phyloP scores from a whole-genome alignment of 1,140 invertebrate genomes.

The Ceratitis capitata region DNA sequence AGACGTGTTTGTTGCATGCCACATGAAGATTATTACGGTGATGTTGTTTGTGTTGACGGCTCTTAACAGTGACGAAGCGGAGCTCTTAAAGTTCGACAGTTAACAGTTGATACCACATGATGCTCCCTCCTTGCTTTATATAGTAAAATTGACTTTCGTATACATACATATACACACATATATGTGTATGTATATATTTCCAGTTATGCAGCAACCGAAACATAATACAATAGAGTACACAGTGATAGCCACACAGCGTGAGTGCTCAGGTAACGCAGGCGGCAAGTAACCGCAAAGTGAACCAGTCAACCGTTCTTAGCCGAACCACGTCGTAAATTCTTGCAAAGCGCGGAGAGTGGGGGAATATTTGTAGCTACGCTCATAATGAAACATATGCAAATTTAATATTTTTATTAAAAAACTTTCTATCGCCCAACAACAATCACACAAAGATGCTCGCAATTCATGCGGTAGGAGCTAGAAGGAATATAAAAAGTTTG shows the following conservation, averaged over 20 bases:
- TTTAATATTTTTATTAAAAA: slow-evolving; percentile 58
- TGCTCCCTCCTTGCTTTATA: not conserved
- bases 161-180: not conserved
- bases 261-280: not conserved
- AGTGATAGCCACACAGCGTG: not conserved
- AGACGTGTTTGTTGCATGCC: slow-evolving; percentile 17
- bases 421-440: slow-evolving; percentile 45
- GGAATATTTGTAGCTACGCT: not conserved
- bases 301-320: not conserved
- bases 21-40: not conserved
- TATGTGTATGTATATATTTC: not conserved
- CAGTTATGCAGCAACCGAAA: not conserved
- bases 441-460: not conserved
- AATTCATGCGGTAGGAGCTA: not conserved
- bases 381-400: slow-evolving; percentile 52
- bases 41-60: not conserved
- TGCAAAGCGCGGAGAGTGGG: not conserved
- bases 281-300: not conserved
- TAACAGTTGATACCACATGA: too few relatives aligned
- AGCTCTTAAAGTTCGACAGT: not conserved
- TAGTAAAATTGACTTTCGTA: too few relatives aligned
- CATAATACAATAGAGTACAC: not conserved
- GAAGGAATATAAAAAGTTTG: not conserved
- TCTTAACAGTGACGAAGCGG: not conserved
- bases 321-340: not conserved